phyloP scores from a whole-genome alignment of 2,113 vertebrate species.

The Aplodontia rufa region DNA sequence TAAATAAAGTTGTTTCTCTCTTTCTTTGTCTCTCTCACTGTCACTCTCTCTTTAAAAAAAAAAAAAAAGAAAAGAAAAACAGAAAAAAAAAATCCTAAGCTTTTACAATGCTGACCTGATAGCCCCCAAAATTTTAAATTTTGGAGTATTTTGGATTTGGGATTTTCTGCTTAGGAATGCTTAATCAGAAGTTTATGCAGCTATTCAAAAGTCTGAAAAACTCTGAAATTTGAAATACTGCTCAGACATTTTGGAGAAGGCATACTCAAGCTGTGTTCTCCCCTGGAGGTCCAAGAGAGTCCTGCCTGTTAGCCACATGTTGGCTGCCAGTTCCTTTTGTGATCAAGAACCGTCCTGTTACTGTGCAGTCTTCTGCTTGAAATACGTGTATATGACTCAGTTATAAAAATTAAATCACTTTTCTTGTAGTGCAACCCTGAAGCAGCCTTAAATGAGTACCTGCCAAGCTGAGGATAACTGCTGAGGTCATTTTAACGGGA shows the following conservation, averaged over 20 bases:
- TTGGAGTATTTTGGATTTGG: background rate
- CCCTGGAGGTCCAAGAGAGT: rapidly evolving
- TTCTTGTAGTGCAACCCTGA: constrained; percentile 25
- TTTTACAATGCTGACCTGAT: background rate
- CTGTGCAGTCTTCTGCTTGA: background rate
- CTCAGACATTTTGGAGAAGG: background rate
- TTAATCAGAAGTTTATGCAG: background rate
- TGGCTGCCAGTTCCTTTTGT: background rate
- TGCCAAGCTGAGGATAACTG: constrained; percentile 43
- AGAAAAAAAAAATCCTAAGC: background rate
- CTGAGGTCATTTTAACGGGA: constrained; percentile 50
- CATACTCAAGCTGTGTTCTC: background rate
- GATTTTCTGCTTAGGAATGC: background rate
- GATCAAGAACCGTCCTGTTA: background rate
- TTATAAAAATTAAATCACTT: constrained; percentile 45
- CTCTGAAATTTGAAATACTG: background rate
- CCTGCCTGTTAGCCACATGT: rapidly evolving
- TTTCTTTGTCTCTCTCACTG: too few relatives aligned
- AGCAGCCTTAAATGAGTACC: constrained; percentile 12
- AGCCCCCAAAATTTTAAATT: background rate
- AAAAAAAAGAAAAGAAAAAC: too few relatives aligned
- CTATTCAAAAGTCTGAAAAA: background rate
- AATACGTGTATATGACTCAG: background rate
- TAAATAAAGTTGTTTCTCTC: too few relatives aligned
- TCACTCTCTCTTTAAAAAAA: too few relatives aligned